Percentiles rank a stretch among this genome's conserved stretches.
phyloP scores from a whole-genome alignment of 2,113 vertebrate genomes.

The Mesitornis unicolor region DNA sequence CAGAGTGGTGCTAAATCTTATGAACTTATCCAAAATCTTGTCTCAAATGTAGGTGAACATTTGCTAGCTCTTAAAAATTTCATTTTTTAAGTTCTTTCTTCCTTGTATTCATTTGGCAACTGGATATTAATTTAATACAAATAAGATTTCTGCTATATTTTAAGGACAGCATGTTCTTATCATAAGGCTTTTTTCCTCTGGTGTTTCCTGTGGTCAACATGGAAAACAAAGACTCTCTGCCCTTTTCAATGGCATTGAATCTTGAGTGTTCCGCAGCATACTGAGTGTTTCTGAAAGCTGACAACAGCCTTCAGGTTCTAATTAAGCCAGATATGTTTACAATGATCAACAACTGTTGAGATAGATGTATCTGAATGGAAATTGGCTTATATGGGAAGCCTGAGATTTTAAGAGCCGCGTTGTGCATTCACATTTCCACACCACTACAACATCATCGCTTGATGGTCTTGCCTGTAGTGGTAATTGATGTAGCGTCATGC shows the following conservation, averaged over 20 bases:
- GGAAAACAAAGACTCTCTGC: background rate
- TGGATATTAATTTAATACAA: background rate
- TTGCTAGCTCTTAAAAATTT: background rate
- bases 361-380: background rate
- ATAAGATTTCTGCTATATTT: background rate
- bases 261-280: background rate
- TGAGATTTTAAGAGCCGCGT: background rate
- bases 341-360: background rate
- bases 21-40: background rate
- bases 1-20: background rate
- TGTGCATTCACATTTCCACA: background rate
- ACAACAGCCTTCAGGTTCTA: background rate
- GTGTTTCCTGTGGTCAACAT: background rate
- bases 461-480: accelerated
- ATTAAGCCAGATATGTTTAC: background rate
- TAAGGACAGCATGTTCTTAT: background rate
- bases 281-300: background rate
- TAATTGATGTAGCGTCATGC: accelerated
- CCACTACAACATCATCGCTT: background rate
- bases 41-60: background rate
- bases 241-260: background rate
- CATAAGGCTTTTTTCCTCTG: background rate
- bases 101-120: background rate
- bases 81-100: background rate
- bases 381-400: background rate